These are phyloP conservation scores for Hemiscyllium ocellatum DNA, from an alignment of 2,113 vertebrate species.

Conservation along the genomic window DNA sequence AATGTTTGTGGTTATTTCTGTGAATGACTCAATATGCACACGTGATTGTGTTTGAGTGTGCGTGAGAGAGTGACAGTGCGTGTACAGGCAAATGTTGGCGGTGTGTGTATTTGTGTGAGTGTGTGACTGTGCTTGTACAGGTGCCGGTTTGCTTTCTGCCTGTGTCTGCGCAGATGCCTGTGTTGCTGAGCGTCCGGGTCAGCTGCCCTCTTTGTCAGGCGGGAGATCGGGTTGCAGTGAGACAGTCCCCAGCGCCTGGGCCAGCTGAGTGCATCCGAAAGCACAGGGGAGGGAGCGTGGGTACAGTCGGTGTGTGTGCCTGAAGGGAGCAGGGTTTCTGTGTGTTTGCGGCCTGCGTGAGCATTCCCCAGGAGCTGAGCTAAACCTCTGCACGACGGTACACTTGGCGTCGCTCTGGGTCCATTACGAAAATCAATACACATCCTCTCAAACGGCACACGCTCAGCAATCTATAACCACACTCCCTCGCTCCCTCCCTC, in stretches of 20 bases:
- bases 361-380: too few species aligned
- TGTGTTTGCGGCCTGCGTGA: too few species aligned
- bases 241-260: too few species aligned
- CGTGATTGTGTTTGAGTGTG: slow-evolving; percentile 24
- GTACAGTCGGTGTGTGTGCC: too few species aligned
- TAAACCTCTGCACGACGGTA: not conserved
- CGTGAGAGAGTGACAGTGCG: not conserved
- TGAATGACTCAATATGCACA: not conserved
- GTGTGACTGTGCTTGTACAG: not conserved
- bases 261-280: too few species aligned
- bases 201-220: too few species aligned
- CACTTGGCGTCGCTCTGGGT: not conserved
- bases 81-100: not conserved
- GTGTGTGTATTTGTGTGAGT: not conserved
- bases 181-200: too few species aligned
- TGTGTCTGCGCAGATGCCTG: too few species aligned
- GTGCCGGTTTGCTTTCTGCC: not conserved
- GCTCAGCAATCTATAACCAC: not conserved
- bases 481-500: slow-evolving; percentile 36
- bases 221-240: too few species aligned
- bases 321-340: too few species aligned
- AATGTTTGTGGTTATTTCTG: not conserved
- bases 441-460: not conserved
- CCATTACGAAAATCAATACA: slow-evolving; percentile 29
- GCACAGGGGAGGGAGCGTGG: too few species aligned